A percentile compares a stretch with the other conserved stretches of the same genome.
Evolutionary conservation across 2,888 invertebrate species (phyloP).

Genomic region (Zonitis immaculata): DNA sequence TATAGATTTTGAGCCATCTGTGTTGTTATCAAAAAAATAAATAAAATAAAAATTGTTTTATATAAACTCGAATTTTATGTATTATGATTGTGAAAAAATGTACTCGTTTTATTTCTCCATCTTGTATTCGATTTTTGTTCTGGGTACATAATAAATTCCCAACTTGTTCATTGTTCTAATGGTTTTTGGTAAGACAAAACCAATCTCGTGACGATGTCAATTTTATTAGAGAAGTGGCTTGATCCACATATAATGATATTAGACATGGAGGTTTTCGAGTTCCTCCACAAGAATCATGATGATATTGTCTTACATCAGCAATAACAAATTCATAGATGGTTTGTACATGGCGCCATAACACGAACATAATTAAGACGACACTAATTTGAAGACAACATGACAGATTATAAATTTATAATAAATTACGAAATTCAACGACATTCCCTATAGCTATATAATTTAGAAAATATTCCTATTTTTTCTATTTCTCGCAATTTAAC

Average conservation of each 20-base stretch:
- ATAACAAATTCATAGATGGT: not conserved
- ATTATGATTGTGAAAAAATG: not conserved
- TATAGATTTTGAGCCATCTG: too few species aligned
- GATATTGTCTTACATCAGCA: not conserved
- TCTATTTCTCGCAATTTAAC: not conserved
- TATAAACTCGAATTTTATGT: too few species aligned
- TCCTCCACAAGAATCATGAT: not conserved
- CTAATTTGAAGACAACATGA: not conserved
- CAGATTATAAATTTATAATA: not conserved
- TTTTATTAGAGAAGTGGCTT: conserved; percentile 15
- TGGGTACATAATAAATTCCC: conserved; percentile 25
- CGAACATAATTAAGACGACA: not conserved
- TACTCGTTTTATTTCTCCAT: too few species aligned
- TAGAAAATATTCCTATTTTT: not conserved
- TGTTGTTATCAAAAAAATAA: too few species aligned
- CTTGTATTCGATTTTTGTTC: too few species aligned
- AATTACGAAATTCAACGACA: not conserved
- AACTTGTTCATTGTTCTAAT: conserved; percentile 17
- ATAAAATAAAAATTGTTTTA: too few species aligned
- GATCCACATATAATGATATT: conserved; percentile 18
- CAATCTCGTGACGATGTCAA: conserved; percentile 27
- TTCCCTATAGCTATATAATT: too few species aligned
- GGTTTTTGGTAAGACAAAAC: conserved; percentile 22
- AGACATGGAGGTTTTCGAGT: not conserved
- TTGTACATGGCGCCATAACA: not conserved